Conservation (phyloP, 2,113 vertebrate species). For the Isichthys henryi region DNA sequence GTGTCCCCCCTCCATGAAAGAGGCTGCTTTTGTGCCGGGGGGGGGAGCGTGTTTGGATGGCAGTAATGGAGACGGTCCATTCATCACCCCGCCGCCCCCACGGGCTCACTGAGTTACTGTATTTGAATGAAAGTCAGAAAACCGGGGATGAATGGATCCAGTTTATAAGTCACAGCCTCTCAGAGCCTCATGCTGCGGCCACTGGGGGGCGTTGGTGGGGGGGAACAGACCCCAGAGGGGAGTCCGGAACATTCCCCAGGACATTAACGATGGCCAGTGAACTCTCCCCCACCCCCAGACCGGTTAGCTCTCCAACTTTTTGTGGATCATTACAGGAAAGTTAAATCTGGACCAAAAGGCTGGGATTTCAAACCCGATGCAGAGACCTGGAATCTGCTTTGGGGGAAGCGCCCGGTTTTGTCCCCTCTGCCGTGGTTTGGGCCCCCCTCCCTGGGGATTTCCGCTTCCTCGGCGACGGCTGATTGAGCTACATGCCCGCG, state of each 20-base stretch:
- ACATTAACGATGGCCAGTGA: no score
- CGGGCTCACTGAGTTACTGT: not conserved
- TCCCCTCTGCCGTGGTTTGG: not conserved
- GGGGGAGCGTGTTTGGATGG: not conserved
- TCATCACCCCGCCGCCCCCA: not conserved
- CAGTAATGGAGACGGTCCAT: not conserved
- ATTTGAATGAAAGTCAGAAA: constrained; percentile 7
- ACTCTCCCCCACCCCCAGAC: not conserved
- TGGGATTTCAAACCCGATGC: not conserved
- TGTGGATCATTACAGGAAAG: not conserved
- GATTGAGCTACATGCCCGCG: not conserved
- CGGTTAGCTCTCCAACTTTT: not conserved
- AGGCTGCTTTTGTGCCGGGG: not conserved
- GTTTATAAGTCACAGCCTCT: constrained; percentile 3
- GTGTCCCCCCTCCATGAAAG: not conserved
- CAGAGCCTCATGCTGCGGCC: not conserved
- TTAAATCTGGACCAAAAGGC: not conserved
- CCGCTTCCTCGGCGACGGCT: not conserved
- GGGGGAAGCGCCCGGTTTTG: not conserved
- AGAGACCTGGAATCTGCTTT: not conserved
- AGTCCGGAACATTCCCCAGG: constrained; percentile 7
- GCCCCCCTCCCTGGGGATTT: not conserved
- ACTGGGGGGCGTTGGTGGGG: not conserved
- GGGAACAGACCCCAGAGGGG: not conserved
- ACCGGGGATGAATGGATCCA: not conserved